Evolutionary conservation across 2,113 vertebrate species (phyloP).

Genomic region (Crotalus viridis): DNA sequence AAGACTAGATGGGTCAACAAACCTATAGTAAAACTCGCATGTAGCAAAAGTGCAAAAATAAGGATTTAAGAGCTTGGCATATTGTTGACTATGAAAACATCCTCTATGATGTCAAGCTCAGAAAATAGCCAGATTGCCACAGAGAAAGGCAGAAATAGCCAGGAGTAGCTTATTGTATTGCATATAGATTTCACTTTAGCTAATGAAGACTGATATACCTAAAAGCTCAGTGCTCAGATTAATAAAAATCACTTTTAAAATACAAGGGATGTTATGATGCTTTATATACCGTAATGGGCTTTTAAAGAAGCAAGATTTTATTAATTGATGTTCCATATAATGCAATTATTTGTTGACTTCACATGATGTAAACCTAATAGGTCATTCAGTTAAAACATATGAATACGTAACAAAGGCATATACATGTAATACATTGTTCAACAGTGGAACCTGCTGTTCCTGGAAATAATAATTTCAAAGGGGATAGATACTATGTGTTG

Average conservation of each 20-base stretch:
- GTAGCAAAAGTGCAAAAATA: not conserved
- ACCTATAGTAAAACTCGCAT: not conserved
- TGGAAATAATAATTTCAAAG: not conserved
- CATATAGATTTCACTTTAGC: not conserved
- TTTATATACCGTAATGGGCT: not conserved
- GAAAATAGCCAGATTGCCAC: not conserved
- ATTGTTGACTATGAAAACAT: not conserved
- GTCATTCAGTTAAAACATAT: not conserved
- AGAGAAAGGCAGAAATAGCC: not conserved
- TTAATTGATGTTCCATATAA: not conserved
- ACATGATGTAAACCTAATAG: not conserved
- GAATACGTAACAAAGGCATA: not conserved
- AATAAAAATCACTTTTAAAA: not conserved
- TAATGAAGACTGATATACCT: not conserved
- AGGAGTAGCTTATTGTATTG: not conserved
- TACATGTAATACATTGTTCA: not conserved
- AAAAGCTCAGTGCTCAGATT: not conserved
- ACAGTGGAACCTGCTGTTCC: not conserved
- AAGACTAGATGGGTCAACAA: not conserved
- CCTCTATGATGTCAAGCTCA: not conserved
- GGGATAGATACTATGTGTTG: not conserved
- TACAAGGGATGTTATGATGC: not conserved
- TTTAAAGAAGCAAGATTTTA: constrained; percentile 2
- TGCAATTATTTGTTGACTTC: not conserved
- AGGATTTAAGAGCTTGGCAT: not conserved